Evolutionary conservation across 1,140 invertebrate species (phyloP).

Genomic region (Aphelenchoides besseyi): DNA sequence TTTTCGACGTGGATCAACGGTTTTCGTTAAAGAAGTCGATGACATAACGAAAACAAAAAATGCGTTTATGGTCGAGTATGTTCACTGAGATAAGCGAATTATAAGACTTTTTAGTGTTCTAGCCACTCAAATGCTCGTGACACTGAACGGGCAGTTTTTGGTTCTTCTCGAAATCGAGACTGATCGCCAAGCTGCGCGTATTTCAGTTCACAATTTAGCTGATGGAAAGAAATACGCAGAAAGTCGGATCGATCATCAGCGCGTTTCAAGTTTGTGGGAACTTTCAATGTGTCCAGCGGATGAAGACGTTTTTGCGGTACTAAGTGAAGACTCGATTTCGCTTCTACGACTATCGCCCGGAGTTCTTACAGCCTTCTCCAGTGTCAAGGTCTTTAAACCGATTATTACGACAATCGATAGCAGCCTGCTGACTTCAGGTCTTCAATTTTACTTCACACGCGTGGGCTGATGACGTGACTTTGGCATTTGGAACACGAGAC

Average conservation of each 20-base stretch:
- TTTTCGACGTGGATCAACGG: slow-evolving; percentile 23
- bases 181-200: slow-evolving; percentile 7
- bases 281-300: slow-evolving; percentile 37
- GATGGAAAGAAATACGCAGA: slow-evolving; percentile 32
- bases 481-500: slow-evolving; percentile 36
- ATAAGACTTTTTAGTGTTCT: slow-evolving; percentile 23
- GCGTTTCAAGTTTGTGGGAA: slow-evolving; percentile 13
- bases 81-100: not conserved
- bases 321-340: slow-evolving; percentile 26
- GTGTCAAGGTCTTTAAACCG: slow-evolving; percentile 24
- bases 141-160: slow-evolving; percentile 21
- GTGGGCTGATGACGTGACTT: slow-evolving; percentile 37
- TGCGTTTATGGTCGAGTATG: slow-evolving; percentile 23
- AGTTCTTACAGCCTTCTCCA: slow-evolving; percentile 26
- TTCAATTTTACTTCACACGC: slow-evolving; percentile 34
- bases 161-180: slow-evolving; percentile 21
- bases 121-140: slow-evolving; percentile 30
- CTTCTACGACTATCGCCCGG: slow-evolving; percentile 11
- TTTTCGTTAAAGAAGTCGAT: slow-evolving; percentile 26
- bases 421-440: slow-evolving; percentile 20
- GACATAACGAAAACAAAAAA: slow-evolving; percentile 26
- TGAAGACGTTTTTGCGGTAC: slow-evolving; percentile 35
- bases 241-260: not conserved
- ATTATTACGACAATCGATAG: not conserved
- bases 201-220: slow-evolving; percentile 16